These are phyloP conservation scores for Hirtodrosophila histrioides DNA, from an alignment of 2,888 invertebrate genomes.

Conservation along the genomic window DNA sequence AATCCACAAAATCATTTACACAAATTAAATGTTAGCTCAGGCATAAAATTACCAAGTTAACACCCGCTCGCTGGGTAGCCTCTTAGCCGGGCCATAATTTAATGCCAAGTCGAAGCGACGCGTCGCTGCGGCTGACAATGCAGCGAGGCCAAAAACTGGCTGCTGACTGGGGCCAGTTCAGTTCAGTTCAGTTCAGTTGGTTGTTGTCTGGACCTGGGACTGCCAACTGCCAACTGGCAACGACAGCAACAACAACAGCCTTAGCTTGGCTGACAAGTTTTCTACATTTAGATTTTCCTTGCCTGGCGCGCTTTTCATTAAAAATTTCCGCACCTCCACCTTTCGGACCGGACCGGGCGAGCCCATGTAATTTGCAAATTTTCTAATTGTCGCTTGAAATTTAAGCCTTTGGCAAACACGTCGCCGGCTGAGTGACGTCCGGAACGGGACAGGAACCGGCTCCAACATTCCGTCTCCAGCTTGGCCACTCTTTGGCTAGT, in stretches of 20 bases:
- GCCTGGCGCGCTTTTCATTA: constrained; percentile 62
- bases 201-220: constrained; percentile 15
- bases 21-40: constrained; percentile 79
- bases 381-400: constrained; percentile 80
- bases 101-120: constrained; percentile 44
- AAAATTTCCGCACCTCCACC: constrained; percentile 48
- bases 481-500: constrained; percentile 3
- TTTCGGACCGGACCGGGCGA: constrained; percentile 19
- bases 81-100: constrained; percentile 48
- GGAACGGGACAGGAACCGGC: constrained; percentile 52
- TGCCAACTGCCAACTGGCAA: neutral
- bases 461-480: constrained; percentile 1
- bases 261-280: constrained; percentile 51
- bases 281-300: constrained; percentile 48
- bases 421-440: constrained; percentile 60
- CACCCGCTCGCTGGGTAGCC: constrained; percentile 64
- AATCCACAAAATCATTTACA: constrained; percentile 78
- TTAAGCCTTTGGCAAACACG: constrained; percentile 71
- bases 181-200: constrained; percentile 1
- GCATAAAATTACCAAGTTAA: constrained; percentile 83
- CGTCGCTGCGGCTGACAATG: constrained; percentile 43
- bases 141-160: constrained; percentile 27
- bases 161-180: constrained; percentile 9
- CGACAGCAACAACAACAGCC: neutral
- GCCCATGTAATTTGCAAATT: constrained; percentile 75